Percentiles rank a stretch among this genome's conserved stretches.
Evolutionary conservation across 2,888 invertebrate genomes (phyloP).

Genomic region (Morinoia aosen): DNA sequence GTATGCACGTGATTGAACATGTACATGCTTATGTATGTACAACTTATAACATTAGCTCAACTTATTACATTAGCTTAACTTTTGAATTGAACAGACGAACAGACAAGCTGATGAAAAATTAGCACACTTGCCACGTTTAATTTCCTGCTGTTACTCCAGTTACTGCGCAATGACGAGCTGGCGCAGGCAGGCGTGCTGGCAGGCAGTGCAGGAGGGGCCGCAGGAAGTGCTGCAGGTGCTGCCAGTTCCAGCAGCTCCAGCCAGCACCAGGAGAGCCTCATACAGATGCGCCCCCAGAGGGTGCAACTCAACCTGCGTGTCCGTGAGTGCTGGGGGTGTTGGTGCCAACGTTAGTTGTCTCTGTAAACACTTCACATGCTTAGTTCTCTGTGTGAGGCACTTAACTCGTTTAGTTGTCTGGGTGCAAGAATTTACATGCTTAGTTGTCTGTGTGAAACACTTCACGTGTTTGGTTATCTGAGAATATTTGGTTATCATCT

Average conservation of each 20-base stretch:
- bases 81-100: too few species aligned
- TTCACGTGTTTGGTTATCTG: neutral
- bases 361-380: neutral
- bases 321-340: constrained; percentile 56
- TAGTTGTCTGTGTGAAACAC: neutral
- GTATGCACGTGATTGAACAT: too few species aligned
- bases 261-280: constrained; percentile 55
- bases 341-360: too few species aligned
- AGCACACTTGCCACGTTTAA: neutral
- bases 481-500: neutral
- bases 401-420: neutral
- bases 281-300: constrained; percentile 64
- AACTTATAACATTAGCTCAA: too few species aligned
- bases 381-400: neutral
- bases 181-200: constrained; percentile 63
- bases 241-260: constrained; percentile 41
- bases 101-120: neutral
- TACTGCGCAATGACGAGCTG: constrained; percentile 57
- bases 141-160: neutral
- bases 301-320: constrained; percentile 62
- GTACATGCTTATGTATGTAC: too few species aligned
- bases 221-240: constrained; percentile 27
- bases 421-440: neutral
- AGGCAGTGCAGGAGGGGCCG: constrained; percentile 51
- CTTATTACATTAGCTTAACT: too few species aligned